phyloP scores from a whole-genome alignment of 2,797 vertebrate genomes.

The Mallotus villosus region DNA sequence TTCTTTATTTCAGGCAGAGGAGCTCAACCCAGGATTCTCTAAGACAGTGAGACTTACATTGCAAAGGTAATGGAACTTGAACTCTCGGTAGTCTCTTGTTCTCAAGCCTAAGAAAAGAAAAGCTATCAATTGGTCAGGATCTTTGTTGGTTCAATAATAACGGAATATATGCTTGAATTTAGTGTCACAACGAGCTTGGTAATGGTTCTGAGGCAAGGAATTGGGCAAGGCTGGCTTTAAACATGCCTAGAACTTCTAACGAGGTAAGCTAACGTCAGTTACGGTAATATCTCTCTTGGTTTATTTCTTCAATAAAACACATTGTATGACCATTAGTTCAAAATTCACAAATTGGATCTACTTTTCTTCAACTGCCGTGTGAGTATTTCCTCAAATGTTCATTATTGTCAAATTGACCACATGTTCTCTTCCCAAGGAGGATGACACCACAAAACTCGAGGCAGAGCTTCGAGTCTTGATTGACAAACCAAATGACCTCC shows the following conservation, averaged over 20 bases:
- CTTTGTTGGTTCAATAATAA: background rate
- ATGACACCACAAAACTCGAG: conserved; percentile 52
- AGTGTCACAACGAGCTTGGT: conserved; percentile 19
- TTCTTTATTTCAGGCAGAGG: conserved; percentile 78
- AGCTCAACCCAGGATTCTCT: conserved; percentile 88
- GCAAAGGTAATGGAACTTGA: conserved; percentile 81
- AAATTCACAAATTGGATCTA: background rate
- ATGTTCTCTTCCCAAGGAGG: conserved; percentile 51
- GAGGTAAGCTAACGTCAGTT: background rate
- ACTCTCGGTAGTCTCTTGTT: background rate
- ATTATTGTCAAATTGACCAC: background rate
- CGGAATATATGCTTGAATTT: background rate
- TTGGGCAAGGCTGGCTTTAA: conserved; percentile 11
- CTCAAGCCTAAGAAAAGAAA: too few species aligned
- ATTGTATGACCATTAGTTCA: too few species aligned
- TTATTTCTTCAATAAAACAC: background rate
- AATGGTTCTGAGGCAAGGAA: conserved; percentile 9
- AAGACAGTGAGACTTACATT: conserved; percentile 88
- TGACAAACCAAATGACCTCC: conserved; percentile 23
- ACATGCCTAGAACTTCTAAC: background rate
- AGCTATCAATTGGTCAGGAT: background rate
- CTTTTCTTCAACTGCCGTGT: background rate
- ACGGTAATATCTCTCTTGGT: background rate
- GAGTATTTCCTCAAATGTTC: background rate
- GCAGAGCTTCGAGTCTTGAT: conserved; percentile 56